Evolutionary conservation across 2,113 vertebrate species (phyloP), one percentile per base, ranked within the genome.

Genomic region (Gorsachius goisagi): DNA sequence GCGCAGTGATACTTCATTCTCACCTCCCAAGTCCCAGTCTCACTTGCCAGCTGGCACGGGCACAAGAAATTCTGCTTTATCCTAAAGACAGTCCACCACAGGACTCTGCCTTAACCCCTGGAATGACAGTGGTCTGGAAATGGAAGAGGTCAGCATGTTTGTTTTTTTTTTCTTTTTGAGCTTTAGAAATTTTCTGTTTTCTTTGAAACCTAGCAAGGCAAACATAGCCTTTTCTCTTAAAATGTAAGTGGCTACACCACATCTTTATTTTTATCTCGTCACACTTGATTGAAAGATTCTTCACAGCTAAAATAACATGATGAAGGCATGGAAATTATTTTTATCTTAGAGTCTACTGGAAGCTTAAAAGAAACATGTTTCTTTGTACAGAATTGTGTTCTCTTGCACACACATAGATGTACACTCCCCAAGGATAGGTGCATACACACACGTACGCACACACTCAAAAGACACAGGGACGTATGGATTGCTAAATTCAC

Each of bases 41-140:
- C 60, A 21, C 19, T 63, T 96, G 80, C 73, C 83, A 95, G 83
- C 80, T 94, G 91, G 89, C 33, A 4, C 28, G 49, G 50, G 47
- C 75, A 85, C 55, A 87, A 62, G 60, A 73, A 91, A 66, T 90
- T 85, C 75, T 60, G 58, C 78, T 97, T 95, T 79, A 75, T 88
- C 64, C 84, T 91, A 39, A 93, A 93, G 75, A 26, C 28, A 53
- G 33, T 68, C 24, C 13, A 20, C 28, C 9, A 11, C 39, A 53
- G 55, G 35, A 91, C 62, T 67, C 44, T 78, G 56, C 64, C 22
- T 88, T 90, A 93, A 86, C 15, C 14, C 35, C 62, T 80, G 77
- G 39, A 84, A 82, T 60, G 83, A 69, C 41, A 93, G 5, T 2
- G 12, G 37, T 53, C 47, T 92, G 47, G 85, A 91, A 71, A 79